Conservation (phyloP, 1,140 invertebrate genomes). For the Drosophila albomicans region DNA sequence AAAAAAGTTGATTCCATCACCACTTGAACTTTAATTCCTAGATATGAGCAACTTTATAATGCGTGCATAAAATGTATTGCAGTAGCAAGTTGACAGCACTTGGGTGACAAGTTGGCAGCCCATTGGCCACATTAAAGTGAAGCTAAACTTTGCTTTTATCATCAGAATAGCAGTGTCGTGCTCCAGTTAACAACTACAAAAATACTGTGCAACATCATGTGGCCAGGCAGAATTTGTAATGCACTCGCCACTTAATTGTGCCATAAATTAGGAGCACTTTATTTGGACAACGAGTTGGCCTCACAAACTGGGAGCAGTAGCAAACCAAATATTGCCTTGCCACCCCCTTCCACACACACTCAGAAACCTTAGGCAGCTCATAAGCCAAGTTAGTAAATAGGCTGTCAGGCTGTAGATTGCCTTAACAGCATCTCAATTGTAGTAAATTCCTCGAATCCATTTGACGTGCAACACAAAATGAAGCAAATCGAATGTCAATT, state of each 20-base stretch:
- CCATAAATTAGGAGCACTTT: constrained; percentile 46
- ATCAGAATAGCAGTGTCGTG: background rate
- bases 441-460: background rate
- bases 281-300: constrained; percentile 22
- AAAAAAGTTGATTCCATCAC: constrained; percentile 18
- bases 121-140: background rate
- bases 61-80: background rate
- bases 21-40: constrained; percentile 10
- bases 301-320: background rate
- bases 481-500: constrained; percentile 5
- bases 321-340: background rate
- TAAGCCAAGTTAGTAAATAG: constrained; percentile 10
- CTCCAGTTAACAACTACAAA: background rate
- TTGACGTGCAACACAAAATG: background rate
- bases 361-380: no score
- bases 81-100: constrained; percentile 9
- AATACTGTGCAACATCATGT: constrained; percentile 34
- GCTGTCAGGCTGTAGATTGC: background rate
- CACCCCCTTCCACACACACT: no score
- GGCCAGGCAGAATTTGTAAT: constrained; percentile 27
- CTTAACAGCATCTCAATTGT: background rate
- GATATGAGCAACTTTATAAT: background rate
- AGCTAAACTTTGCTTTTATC: constrained; percentile 1
- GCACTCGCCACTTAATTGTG: constrained; percentile 45
- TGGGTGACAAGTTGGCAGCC: constrained; percentile 3